phyloP scores from a whole-genome alignment of 2,113 vertebrate species.

The Oreochromis niloticus region DNA sequence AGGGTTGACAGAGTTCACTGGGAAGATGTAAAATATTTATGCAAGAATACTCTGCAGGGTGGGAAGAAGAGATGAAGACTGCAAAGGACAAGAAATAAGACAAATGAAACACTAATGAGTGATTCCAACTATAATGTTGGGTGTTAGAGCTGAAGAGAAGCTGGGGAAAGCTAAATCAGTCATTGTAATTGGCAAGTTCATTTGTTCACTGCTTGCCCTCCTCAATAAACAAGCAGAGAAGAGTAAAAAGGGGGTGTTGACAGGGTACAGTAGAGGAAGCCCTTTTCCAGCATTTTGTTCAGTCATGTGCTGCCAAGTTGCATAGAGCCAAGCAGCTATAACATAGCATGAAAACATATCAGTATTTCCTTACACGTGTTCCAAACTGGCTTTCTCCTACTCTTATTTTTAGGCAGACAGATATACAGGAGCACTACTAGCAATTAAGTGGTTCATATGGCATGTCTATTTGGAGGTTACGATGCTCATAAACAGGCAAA shows the following conservation, averaged over 20 bases:
- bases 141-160: slow-evolving; percentile 13
- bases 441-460: neutral
- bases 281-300: neutral
- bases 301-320: neutral
- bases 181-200: slow-evolving; percentile 52
- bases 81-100: slow-evolving; percentile 14
- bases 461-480: neutral
- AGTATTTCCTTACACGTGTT: neutral
- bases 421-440: neutral
- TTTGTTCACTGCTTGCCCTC: slow-evolving; percentile 12
- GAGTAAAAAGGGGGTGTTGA: neutral
- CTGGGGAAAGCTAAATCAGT: slow-evolving; percentile 43
- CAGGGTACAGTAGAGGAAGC: neutral
- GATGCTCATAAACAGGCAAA: neutral
- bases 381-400: neutral
- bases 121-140: neutral
- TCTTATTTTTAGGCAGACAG: neutral
- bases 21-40: slow-evolving; percentile 72
- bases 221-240: neutral
- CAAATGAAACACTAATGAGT: slow-evolving; percentile 19
- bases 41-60: slow-evolving; percentile 45
- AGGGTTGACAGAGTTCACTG: slow-evolving; percentile 66
- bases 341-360: neutral
- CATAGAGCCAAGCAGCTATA: neutral
- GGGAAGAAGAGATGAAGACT: slow-evolving; percentile 38